Conservation (phyloP, 2,888 invertebrate species). For the Drosophila picticornis region DNA sequence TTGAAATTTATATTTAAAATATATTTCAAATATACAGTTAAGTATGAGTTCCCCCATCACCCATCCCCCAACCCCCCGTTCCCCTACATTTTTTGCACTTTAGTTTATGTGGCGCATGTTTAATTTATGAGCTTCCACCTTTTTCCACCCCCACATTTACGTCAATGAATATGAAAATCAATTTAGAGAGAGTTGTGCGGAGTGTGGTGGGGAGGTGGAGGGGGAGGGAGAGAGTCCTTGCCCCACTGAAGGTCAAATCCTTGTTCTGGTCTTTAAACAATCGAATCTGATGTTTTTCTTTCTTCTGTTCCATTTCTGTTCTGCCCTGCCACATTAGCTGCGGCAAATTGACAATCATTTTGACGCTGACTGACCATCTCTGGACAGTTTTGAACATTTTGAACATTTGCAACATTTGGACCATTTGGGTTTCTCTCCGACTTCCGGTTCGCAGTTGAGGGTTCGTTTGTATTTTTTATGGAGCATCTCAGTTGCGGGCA, state of each 20-base stretch:
- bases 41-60: slow-evolving; percentile 52
- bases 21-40: slow-evolving; percentile 77
- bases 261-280: slow-evolving; percentile 44
- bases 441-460: slow-evolving; percentile 57
- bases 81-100: slow-evolving; percentile 57
- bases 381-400: background rate
- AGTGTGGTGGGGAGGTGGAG: background rate
- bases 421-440: slow-evolving; percentile 11
- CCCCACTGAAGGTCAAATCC: slow-evolving; percentile 50
- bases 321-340: slow-evolving; percentile 72
- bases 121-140: slow-evolving; percentile 69
- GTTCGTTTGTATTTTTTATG: slow-evolving; percentile 13
- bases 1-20: slow-evolving; percentile 80
- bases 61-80: background rate
- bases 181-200: slow-evolving; percentile 35
- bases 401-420: background rate
- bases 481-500: background rate
- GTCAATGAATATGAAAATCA: slow-evolving; percentile 76
- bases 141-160: slow-evolving; percentile 23
- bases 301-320: slow-evolving; percentile 25
- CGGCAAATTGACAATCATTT: slow-evolving; percentile 75
- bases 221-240: background rate
- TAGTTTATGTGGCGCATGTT: slow-evolving; percentile 75
- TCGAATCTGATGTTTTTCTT: slow-evolving; percentile 1
- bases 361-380: slow-evolving; percentile 30